A percentile compares a stretch with the other conserved stretches of the same genome.
Conservation (phyloP, 2,797 vertebrate genomes). For the Ataeniobius toweri region DNA sequence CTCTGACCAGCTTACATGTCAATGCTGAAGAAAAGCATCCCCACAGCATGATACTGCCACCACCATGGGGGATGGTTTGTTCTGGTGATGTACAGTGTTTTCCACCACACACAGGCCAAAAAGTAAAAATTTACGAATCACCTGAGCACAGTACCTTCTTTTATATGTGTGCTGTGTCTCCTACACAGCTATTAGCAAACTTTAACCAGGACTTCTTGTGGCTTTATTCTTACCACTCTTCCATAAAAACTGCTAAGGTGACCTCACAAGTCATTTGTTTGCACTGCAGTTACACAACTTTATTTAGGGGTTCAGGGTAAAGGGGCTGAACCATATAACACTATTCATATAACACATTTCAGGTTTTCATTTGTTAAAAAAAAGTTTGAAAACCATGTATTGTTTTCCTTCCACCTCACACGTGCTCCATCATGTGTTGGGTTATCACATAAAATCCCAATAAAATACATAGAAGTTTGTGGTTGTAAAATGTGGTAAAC, state of each 20-base stretch:
- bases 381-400: background rate
- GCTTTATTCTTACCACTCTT: too few relatives aligned
- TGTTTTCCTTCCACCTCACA: background rate
- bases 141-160: background rate
- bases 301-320: background rate
- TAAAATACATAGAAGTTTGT: background rate
- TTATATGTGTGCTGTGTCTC: background rate
- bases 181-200: too few relatives aligned
- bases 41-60: too few relatives aligned
- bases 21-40: background rate
- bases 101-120: too few relatives aligned
- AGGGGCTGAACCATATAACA: background rate
- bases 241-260: background rate
- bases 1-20: background rate
- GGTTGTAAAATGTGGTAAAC: background rate
- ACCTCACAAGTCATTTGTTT: background rate
- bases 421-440: background rate
- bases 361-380: background rate
- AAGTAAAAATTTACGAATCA: background rate
- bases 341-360: background rate
- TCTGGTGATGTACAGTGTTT: background rate
- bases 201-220: too few relatives aligned
- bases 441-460: constrained; percentile 1
- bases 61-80: background rate
- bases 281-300: background rate